Conservation (phyloP, 1,140 invertebrate genomes). For the Laodelphax striatellus region DNA sequence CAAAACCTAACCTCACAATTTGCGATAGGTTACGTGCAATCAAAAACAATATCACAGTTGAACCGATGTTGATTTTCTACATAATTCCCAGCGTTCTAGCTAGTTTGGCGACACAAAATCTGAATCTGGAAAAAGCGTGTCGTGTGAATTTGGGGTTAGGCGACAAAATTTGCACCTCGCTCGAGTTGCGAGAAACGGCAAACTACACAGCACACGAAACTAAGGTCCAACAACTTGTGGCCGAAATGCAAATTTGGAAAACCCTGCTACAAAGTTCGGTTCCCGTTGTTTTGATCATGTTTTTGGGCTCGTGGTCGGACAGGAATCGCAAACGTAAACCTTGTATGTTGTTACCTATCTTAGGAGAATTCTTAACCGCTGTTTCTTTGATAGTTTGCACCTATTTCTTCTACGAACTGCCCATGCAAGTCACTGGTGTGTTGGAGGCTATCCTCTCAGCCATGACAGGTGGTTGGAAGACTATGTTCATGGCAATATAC, state of each 20-base stretch:
- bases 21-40: conserved; percentile 29
- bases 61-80: conserved; percentile 65
- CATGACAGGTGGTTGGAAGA: conserved; percentile 72
- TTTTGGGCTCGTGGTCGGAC: conserved; percentile 46
- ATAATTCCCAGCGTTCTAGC: conserved; percentile 68
- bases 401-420: conserved; percentile 49
- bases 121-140: conserved; percentile 77
- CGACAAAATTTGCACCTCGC: conserved; percentile 55
- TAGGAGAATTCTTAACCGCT: conserved; percentile 66
- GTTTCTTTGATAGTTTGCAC: conserved; percentile 66
- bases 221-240: conserved; percentile 57
- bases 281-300: conserved; percentile 60
- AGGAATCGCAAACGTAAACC: conserved; percentile 58
- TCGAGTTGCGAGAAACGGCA: conserved; percentile 52
- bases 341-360: conserved; percentile 69
- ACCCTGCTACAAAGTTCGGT: conserved; percentile 62
- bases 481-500: conserved; percentile 80
- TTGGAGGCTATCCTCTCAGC: conserved; percentile 66
- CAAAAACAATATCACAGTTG: conserved; percentile 55
- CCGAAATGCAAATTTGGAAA: conserved; percentile 68
- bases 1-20: background rate
- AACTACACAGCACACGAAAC: conserved; percentile 60
- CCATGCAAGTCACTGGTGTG: conserved; percentile 62
- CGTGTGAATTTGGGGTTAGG: conserved; percentile 61
- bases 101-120: conserved; percentile 62